Evolutionary conservation across 2,888 invertebrate species (phyloP).

Genomic region (Erebia palarica): DNA sequence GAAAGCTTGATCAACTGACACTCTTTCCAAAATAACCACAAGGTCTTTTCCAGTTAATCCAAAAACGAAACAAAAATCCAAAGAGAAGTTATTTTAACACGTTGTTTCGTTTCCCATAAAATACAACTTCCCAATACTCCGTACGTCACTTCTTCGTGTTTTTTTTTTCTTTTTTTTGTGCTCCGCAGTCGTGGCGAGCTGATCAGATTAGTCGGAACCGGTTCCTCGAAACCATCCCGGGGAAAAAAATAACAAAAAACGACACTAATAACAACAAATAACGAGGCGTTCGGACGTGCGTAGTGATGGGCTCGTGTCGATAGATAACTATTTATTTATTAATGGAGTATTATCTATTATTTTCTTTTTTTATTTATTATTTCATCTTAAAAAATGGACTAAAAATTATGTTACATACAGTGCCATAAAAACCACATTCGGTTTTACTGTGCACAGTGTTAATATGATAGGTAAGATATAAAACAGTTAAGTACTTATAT

Average conservation of each 20-base stretch:
- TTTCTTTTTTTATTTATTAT: too few species aligned
- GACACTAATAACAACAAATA: conserved; percentile 82
- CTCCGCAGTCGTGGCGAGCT: conserved; percentile 66
- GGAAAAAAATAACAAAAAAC: conserved; percentile 63
- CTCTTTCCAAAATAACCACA: neutral
- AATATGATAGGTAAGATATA: too few species aligned
- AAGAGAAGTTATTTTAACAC: conserved; percentile 29
- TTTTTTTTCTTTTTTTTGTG: conserved; percentile 44
- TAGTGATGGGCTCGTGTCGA: conserved; percentile 56
- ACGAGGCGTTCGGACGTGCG: conserved; percentile 65
- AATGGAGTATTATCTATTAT: neutral
- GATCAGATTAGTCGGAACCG: conserved; percentile 79
- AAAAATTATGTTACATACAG: too few species aligned
- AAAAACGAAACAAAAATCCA: conserved; percentile 18
- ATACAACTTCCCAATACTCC: conserved; percentile 41
- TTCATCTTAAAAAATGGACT: too few species aligned
- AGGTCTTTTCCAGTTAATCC: conserved; percentile 16
- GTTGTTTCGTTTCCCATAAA: conserved; percentile 38
- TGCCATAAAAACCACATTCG: too few species aligned
- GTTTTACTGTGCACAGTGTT: too few species aligned
- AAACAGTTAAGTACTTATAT: too few species aligned
- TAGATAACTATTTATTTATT: conserved; percentile 29
- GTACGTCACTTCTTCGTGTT: conserved; percentile 48
- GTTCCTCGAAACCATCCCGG: conserved; percentile 74
- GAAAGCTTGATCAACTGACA: neutral